Evolutionary conservation across 2,113 vertebrate genomes (phyloP), one percentile per base, ranked within the genome.

Genomic region (Corvus moneduloides): DNA sequence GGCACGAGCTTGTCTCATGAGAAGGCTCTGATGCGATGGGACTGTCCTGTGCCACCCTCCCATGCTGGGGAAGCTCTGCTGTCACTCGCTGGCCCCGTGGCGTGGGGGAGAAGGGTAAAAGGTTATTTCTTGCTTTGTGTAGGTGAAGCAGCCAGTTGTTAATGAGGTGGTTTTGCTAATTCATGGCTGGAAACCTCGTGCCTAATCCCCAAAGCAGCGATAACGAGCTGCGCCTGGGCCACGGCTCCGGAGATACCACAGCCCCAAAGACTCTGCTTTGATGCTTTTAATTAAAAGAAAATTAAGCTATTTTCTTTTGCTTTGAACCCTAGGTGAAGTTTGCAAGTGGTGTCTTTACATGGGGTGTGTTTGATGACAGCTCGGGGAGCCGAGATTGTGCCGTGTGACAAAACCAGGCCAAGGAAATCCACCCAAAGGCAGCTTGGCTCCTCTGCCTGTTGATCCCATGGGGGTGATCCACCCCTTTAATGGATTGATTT

Each of bases 61-160:
- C 0, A 4, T 16, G 82, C 82, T 46, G 82, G 88, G 78, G 71
- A 19, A 77, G 91, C 52, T 33, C 21, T 48, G 81, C 84, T 64
- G 33, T 23, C 4, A 1, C 62, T 43, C 3, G 0, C 28, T 2
- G 2, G 48, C 63, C 44, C 19, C 7, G 0, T 4, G 54, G 54
- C 3, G 1, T 24, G 54, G 87, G 73, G 46, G 11, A 76, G 13
- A 80, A 61, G 59, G 52, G 44, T 6, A 28, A n/a, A 55, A 81
- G 28, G 68, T 66, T 13, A 3, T 39, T 95, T 23, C 13, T 46
- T 28, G 7, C 30, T 61, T 7, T 9, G 28, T 66, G 35, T 11
- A 41, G 90, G 56, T 86, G n/a, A 30, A 30, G 3, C 27, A 48
- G 63, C 27, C 49, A 8, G 51, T 37, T 54, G 52, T 32, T 88